Base-by-base conservation (phyloP, 2,797 vertebrate genomes). In the Eulemur rubriventer region DNA sequence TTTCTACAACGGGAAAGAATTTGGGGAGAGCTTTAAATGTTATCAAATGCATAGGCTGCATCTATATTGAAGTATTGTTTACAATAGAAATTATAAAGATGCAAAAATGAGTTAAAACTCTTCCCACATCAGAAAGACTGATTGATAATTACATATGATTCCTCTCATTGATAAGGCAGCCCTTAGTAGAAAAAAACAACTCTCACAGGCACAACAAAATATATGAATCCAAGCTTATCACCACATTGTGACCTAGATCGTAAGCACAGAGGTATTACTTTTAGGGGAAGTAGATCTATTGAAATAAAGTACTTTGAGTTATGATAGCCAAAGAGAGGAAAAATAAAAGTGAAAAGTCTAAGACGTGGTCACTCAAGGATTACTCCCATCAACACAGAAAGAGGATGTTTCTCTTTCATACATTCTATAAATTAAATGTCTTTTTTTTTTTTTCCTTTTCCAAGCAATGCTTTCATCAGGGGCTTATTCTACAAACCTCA, bases 251-350 rank as follows among this genome's bases (percentile, higher is more conserved):
- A 92, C 78, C 83, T 59, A 96, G 22, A 94, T 91, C 90, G 88
- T 95, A 93, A 91, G 80, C 97, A 86, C 46, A 96, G 89, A 96
- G 89, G 96, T 89, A 86, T 96, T 96, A 63, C 57, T 97, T 93
- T 87, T 97, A 91, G 78, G 86, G 69, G 70, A 96, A 96, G 89
- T 95, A 94, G 33, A 67, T 81, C 67, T 97, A 94, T 95, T 95
- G 96, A 94, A 84, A 95, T 65, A 72, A 93, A 97, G 93, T 55
- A 89, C 50, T 43, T 84, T 52, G 69, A 73, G 52, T 82, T 97
- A 67, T 84, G 90, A 94, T 81, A 97, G 57, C 43, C 86, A 50
- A 57, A 2, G 24, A 95, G 80, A 65, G 86, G 97, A 88, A 95
- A 89, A 97, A 95, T n/a, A 89, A 73, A 95, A 94, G 88, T 89